phyloP scores from a whole-genome alignment of 2,888 invertebrate genomes.

The Trachelus iudaicus region DNA sequence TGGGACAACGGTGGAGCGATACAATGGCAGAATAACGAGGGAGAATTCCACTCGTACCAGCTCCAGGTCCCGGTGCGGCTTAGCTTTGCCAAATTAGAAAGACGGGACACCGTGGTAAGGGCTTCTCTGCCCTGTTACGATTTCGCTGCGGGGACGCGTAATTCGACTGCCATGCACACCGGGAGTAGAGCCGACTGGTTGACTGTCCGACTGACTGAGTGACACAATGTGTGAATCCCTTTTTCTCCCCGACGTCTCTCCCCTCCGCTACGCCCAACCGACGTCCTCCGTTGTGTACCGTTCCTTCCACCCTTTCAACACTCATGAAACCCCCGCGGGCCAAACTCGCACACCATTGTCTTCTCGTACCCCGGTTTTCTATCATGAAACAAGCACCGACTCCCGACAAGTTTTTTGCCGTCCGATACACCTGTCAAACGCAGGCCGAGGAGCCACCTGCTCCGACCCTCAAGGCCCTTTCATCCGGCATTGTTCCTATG shows the following conservation, averaged over 20 bases:
- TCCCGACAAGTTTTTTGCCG: not conserved
- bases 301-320: conserved; percentile 27
- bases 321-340: not conserved
- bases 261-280: not conserved
- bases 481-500: not conserved
- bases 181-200: not conserved
- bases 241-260: conserved; percentile 8
- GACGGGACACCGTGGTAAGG: conserved; percentile 39
- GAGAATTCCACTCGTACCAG: conserved; percentile 42
- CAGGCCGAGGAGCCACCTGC: conserved; percentile 23
- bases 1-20: conserved; percentile 35
- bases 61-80: conserved; percentile 47
- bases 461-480: not conserved
- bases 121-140: conserved; percentile 38
- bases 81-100: conserved; percentile 57
- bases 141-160: conserved; percentile 47
- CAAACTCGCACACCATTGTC: not conserved
- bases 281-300: not conserved
- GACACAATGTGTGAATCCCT: conserved; percentile 22
- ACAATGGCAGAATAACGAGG: conserved; percentile 65
- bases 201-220: conserved; percentile 44
- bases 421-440: conserved; percentile 38
- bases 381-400: not conserved
- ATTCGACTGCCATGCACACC: conserved; percentile 21
- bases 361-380: not conserved